Conservation (phyloP, 2,113 vertebrate genomes). For the Rafetus swinhoei region DNA sequence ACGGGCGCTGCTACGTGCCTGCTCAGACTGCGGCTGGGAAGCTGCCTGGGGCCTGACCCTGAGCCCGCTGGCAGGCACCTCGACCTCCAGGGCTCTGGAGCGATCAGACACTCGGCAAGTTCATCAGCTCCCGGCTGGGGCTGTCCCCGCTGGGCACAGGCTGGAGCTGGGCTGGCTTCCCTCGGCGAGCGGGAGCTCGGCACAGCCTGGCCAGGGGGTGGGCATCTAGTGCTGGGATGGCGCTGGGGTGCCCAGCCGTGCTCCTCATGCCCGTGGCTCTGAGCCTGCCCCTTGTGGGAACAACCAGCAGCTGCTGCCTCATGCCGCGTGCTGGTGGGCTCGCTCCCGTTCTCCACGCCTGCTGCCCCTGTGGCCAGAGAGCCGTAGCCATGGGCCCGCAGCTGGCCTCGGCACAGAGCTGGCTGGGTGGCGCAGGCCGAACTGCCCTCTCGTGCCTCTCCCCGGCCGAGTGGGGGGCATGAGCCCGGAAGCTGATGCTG, state of each 20-base stretch:
- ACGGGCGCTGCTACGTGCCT: background rate
- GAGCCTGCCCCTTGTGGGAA: background rate
- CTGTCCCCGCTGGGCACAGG: background rate
- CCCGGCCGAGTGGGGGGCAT: too few relatives aligned
- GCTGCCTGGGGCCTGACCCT: background rate
- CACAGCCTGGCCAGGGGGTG: background rate
- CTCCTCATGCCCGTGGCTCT: background rate
- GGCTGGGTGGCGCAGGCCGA: background rate
- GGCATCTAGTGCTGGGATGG: background rate
- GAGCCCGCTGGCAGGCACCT: background rate
- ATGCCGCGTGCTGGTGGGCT: too few relatives aligned
- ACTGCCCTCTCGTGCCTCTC: background rate
- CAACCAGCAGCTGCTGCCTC: background rate
- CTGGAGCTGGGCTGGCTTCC: background rate
- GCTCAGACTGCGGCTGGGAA: background rate
- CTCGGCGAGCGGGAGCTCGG: background rate
- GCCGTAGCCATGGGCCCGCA: too few relatives aligned
- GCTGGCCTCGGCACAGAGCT: too few relatives aligned
- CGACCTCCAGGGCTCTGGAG: background rate
- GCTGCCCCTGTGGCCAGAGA: background rate
- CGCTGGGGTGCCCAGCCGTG: background rate
- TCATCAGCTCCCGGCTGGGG: background rate
- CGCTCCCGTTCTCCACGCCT: too few relatives aligned
- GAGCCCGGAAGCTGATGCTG: background rate
- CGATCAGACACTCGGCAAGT: background rate